phyloP scores from a whole-genome alignment of 2,113 vertebrate genomes.

The Oreochromis tanganicae region DNA sequence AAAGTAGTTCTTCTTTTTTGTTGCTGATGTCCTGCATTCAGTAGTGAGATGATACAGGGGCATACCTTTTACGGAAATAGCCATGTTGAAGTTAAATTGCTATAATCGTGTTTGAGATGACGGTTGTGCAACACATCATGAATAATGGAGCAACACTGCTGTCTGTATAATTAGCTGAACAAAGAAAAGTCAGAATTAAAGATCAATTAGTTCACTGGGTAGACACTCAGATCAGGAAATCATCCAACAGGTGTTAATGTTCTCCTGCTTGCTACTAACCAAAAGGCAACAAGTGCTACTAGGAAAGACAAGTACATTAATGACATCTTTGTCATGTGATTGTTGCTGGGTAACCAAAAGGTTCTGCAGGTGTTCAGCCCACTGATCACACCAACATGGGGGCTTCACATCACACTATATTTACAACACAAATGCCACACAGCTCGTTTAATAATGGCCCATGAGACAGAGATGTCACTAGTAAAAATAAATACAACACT shows the following conservation, averaged over 20 bases:
- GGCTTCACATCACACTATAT: not conserved
- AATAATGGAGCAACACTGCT: not conserved
- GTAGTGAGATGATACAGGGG: not conserved
- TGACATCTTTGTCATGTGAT: not conserved
- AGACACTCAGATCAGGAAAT: not conserved
- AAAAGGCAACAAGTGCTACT: not conserved
- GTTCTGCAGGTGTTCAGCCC: not conserved
- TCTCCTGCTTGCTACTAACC: not conserved
- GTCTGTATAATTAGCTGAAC: not conserved
- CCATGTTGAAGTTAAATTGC: not conserved
- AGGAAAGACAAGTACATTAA: not conserved
- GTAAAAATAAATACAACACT: not conserved
- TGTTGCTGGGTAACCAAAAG: not conserved
- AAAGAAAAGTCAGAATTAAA: not conserved
- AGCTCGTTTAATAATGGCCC: not conserved
- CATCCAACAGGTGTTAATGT: not conserved
- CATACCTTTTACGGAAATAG: not conserved
- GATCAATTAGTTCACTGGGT: not conserved
- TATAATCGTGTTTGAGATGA: not conserved
- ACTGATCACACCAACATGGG: not conserved
- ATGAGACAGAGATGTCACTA: not conserved
- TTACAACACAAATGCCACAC: not conserved
- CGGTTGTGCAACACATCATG: not conserved
- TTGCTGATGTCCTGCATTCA: not conserved
- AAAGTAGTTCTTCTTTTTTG: not conserved